Base-by-base conservation (phyloP, 2,888 invertebrate species). In the Orthosia gracilis region DNA sequence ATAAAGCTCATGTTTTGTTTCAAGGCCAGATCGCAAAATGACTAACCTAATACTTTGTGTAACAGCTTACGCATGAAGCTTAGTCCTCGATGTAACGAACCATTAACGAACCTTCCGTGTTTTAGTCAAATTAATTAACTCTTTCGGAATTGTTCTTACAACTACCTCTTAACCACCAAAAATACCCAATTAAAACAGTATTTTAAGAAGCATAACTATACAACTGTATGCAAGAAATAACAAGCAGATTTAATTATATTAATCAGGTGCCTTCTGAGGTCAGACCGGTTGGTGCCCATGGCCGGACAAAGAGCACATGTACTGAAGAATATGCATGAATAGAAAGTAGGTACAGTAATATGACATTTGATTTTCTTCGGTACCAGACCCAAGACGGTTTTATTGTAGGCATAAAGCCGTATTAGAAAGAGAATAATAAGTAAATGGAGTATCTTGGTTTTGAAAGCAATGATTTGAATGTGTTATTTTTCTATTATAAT, bases 21-120 rank as follows among this genome's bases (percentile, higher is more conserved):
- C 92, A 92, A 93, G 92, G 92, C 90, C 92, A 89, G 85, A 82
- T 86, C 78, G 66, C 82, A 76, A 86, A 87, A 86, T 88, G 74
- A 88, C 84, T 84, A 80, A 84, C 72, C 64, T 78, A 78, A 75
- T 73, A 77, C 70, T 82, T 75, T 45, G 47, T 21, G 68, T 52
- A 69, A 45, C n/a, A 57, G 57, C 49, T 87, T 61, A 62, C 62
- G 59, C 63, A 75, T 78, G 59, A 57, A 15, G n/a, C 65, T 40
- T 57, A 66, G 17, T 45, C 49, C 31, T 58, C 26, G 49, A 70
- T 62, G 11, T 13, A 67, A 61, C n/a, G 3, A 61, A 15, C 12
- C 49, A 67, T 67, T 13, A 67, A 61, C n/a, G 3, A 61, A 15
- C 12, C 49, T 69, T 67, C 63, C 21, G 55, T 40, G n/a, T 59